Evolutionary conservation across 2,888 invertebrate species (phyloP), one percentile per base, ranked within the genome.

Genomic region (Phyto melanocephala): DNA sequence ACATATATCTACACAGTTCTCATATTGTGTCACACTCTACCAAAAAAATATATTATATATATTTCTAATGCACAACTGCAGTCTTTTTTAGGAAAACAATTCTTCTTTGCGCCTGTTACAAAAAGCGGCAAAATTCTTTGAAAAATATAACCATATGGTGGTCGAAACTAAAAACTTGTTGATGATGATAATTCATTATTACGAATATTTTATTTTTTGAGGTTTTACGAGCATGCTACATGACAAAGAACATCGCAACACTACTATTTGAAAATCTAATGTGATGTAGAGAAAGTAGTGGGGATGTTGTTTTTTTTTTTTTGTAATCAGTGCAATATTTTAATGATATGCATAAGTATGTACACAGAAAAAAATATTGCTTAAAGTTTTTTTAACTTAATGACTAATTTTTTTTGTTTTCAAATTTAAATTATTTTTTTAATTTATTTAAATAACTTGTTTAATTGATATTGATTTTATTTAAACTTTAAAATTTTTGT

Each of bases 51-150:
- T 54, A 28, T 75, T 75, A 67, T 33, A 45, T 56, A 65, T 54
- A 28, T 75, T 75, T 75, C 65, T 75, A 75, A 75, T 75, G 58
- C 58, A 65, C 47, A 74, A 47, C 63, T 54, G 37, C 17, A 28
- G 28, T 74, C 22, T 54, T 37, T 50, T 22, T 15, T 6, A 20
- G 24, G 24, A 17, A 0, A 74, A 50, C 10, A 33, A 75, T 56
- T 75, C 65, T 75, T 63, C 75, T 75, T 65, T 24, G 13, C 37
- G 33, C 80, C 80, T 74, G 62, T 24, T 80, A 63, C 37, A 52
- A 35, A 60, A 68, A 62, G 80, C 80, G 80, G 80, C 65, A 71
- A 71, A 70, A 71, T 60, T 81, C 67, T 81, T 71, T 81, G 76
- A 81, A 60, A 28, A 60, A 47, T 58, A 58, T n/a, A 42, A 52